Base-by-base conservation (phyloP, 2,888 invertebrate species). In the Brenthis hecate region DNA sequence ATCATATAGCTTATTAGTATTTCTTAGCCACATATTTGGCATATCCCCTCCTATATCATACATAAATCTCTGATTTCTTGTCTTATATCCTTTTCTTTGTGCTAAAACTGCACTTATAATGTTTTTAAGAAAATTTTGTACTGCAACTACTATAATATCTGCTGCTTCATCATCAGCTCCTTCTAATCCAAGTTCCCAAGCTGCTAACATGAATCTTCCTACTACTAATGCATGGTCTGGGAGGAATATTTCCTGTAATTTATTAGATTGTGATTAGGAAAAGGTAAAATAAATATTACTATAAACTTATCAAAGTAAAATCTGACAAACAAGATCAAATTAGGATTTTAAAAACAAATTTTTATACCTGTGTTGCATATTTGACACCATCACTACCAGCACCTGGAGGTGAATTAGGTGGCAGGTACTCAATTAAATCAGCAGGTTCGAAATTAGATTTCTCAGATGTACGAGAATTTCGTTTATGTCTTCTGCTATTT, bases 111-210 rank as follows among this genome's bases (percentile, higher is more conserved):
- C 94, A 2, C 95, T 95, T 2, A 98, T 91, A 13, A 98, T 94
- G 81, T 97, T 97, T 83, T 98, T 98, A 1, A 98, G 92, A 79
- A 97, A 96, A 72, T 95, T 94, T 91, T 95, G 91, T 1, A 97
- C 96, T 1, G 97, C 97, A 56, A 95, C 94, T 53, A 97, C 95
- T 61, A 98, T 94, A n/a, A 97, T 92, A 72, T 96, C 96, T 0
- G 97, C 96, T 5, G 97, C 97, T 73, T 94, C 95, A 79, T 97
- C 97, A 72, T 97, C 96, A 4, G 96, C 96, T 8, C 97, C 97
- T 75, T 97, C 96, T 55, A 98, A 93, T 0, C 97, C 98, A 61
- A 95, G 94, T 80, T 98, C 98, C 98, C 98, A 98, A 6, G 98
- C 97, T 5, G 96, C 96, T 13, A 98, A 94, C 86, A 97, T 94